Evolutionary conservation across 2,888 invertebrate genomes (phyloP).

Genomic region (Noctuana brunneofusca): DNA sequence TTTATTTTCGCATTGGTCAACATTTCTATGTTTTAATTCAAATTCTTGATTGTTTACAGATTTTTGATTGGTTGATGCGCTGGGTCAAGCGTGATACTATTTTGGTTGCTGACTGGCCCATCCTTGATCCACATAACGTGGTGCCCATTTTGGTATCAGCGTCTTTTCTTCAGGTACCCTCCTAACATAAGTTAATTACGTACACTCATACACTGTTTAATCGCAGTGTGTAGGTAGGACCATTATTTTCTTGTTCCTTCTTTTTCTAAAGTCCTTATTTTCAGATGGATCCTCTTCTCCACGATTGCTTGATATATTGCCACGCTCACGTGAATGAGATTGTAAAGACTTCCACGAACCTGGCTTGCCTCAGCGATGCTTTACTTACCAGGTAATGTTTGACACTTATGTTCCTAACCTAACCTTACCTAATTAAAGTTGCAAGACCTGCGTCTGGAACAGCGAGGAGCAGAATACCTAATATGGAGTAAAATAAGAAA

Average conservation of each 20-base stretch:
- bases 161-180: slow-evolving; percentile 91
- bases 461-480: too few relatives aligned
- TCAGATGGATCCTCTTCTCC: slow-evolving; percentile 94
- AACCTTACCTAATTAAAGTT: too few relatives aligned
- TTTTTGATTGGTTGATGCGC: slow-evolving; percentile 98
- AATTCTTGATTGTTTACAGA: slow-evolving; percentile 83
- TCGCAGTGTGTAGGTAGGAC: too few relatives aligned
- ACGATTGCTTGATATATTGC: slow-evolving; percentile 93
- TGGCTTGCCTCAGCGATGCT: slow-evolving; percentile 93
- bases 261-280: slow-evolving; percentile 14
- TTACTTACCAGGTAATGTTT: slow-evolving; percentile 81
- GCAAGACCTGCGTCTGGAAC: too few relatives aligned
- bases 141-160: slow-evolving; percentile 97
- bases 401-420: too few relatives aligned
- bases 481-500: too few relatives aligned
- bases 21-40: too few relatives aligned
- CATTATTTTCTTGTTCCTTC: too few relatives aligned
- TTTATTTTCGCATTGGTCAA: too few relatives aligned
- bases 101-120: slow-evolving; percentile 86
- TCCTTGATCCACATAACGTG: slow-evolving; percentile 91
- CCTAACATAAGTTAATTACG: too few relatives aligned
- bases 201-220: neutral
- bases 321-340: slow-evolving; percentile 94
- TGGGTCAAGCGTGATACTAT: slow-evolving; percentile 93
- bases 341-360: slow-evolving; percentile 91